phyloP scores from a whole-genome alignment of 2,888 invertebrate species.

The Plagodis pulveraria region DNA sequence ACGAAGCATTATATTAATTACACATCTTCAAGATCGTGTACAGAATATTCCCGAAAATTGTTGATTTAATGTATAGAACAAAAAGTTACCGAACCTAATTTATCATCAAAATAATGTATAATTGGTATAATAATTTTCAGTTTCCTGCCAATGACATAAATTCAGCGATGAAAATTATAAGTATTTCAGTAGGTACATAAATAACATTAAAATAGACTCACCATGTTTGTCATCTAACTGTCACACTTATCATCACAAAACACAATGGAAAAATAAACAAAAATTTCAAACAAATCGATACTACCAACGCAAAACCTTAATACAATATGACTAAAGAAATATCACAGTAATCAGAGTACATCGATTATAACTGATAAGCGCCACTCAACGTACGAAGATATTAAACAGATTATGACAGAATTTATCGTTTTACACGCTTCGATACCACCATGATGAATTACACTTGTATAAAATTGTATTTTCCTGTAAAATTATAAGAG shows the following conservation, averaged over 20 bases:
- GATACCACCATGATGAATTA: slow-evolving; percentile 51
- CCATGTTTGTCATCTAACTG: slow-evolving; percentile 44
- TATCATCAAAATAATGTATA: no score
- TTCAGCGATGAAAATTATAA: background rate
- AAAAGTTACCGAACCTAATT: no score
- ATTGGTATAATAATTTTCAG: no score
- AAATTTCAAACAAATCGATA: slow-evolving; percentile 30
- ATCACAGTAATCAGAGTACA: slow-evolving; percentile 34
- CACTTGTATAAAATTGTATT: slow-evolving; percentile 12
- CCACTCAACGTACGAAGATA: slow-evolving; percentile 60
- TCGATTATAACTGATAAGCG: slow-evolving; percentile 65
- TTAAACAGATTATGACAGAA: slow-evolving; percentile 59
- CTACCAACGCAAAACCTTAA: slow-evolving; percentile 35
- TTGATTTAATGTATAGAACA: no score
- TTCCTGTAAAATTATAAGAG: background rate
- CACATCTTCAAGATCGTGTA: no score
- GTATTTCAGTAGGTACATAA: background rate
- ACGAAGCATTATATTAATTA: no score
- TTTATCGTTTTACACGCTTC: slow-evolving; percentile 53
- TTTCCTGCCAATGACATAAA: no score
- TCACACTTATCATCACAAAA: slow-evolving; percentile 37
- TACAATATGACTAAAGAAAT: slow-evolving; percentile 42
- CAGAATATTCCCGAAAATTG: no score
- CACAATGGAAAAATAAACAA: slow-evolving; percentile 40
- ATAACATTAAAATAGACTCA: slow-evolving; percentile 32